phyloP scores from a whole-genome alignment of 1,140 invertebrate species.

The Achatina immaculata region DNA sequence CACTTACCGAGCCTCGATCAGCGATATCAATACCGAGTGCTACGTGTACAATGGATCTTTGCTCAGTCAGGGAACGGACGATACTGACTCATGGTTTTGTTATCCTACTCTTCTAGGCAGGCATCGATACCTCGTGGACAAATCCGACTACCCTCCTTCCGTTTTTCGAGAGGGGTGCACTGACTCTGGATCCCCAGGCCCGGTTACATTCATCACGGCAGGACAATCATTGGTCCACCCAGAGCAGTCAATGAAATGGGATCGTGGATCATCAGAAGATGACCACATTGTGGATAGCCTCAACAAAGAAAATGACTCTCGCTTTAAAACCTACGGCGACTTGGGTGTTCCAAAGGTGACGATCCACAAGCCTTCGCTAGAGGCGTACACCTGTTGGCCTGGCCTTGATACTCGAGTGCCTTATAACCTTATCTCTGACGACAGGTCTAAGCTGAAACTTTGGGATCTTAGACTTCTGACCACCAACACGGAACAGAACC shows the following conservation, averaged over 20 bases:
- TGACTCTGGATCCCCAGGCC: neutral
- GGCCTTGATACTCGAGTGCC: neutral
- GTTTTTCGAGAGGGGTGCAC: neutral
- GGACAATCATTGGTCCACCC: neutral
- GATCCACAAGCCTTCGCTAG: neutral
- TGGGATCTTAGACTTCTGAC: conserved; percentile 24
- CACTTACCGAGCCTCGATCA: conserved; percentile 13
- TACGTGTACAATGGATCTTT: conserved; percentile 34
- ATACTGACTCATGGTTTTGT: neutral
- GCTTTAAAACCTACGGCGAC: no score
- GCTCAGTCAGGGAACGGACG: neutral
- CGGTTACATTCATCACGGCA: neutral
- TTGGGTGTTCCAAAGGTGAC: neutral
- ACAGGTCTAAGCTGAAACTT: conserved; percentile 23
- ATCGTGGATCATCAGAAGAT: neutral
- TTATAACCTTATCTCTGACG: neutral
- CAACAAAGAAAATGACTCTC: no score
- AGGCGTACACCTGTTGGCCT: no score
- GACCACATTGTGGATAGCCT: no score
- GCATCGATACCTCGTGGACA: neutral
- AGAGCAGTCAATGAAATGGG: neutral
- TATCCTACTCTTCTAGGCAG: neutral
- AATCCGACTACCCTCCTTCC: neutral
- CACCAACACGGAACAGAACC: conserved; percentile 24
- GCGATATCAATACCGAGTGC: conserved; percentile 12